Evolutionary conservation across 2,888 invertebrate species (phyloP).

Genomic region (Cataglyphis altisquamis): DNA sequence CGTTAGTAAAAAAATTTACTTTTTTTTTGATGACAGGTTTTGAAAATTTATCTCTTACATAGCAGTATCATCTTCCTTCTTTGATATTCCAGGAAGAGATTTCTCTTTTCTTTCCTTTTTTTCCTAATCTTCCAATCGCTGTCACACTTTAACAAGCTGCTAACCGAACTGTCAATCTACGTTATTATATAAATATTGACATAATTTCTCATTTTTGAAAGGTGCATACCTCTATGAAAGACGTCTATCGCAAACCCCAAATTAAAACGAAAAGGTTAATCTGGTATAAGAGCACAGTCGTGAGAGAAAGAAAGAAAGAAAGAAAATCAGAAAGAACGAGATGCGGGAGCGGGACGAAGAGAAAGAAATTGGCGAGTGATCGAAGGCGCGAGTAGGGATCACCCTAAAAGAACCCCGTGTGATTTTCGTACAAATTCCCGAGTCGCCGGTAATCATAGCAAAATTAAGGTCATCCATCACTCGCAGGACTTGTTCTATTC

Average conservation of each 20-base stretch:
- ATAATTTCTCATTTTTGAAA: constrained; percentile 38
- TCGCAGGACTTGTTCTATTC: constrained; percentile 73
- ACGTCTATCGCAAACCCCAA: constrained; percentile 3
- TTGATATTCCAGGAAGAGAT: neutral
- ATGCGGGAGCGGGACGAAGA: constrained; percentile 31
- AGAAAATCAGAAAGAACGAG: constrained; percentile 29
- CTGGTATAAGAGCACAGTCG: constrained; percentile 10
- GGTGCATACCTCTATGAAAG: constrained; percentile 9
- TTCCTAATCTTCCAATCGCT: constrained; percentile 12
- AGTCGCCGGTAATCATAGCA: constrained; percentile 80
- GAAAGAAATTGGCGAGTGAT: constrained; percentile 2
- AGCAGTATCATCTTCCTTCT: neutral
- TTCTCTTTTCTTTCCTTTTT: neutral
- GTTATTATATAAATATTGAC: constrained; percentile 24
- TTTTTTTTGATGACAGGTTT: neutral
- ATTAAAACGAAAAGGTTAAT: constrained; percentile 31
- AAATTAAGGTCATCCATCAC: constrained; percentile 84
- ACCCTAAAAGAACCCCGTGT: constrained; percentile 74
- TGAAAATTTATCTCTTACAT: neutral
- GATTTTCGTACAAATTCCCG: constrained; percentile 82
- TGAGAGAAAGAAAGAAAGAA: neutral
- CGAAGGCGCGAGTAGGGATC: constrained; percentile 60
- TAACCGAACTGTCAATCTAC: constrained; percentile 43
- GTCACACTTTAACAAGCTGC: constrained; percentile 19
- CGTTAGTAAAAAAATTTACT: neutral